These are phyloP conservation scores for Hexactinellida sp. DNA, from an alignment of 37 sponge, comb jelly and placozoan genomes.

Conservation along the genomic window DNA sequence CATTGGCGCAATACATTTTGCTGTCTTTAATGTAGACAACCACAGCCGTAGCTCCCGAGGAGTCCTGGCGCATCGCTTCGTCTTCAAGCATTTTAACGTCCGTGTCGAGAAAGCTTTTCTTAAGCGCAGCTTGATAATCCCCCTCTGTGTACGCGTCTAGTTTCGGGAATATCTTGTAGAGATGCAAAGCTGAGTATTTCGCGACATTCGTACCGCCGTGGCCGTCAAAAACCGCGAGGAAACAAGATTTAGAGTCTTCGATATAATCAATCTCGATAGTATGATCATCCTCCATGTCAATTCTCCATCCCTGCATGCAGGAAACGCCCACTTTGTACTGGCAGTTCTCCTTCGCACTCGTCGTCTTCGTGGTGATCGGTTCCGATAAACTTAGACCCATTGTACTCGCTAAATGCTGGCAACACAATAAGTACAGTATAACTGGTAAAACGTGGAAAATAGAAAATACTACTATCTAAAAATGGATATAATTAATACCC, in stretches of 20 bases:
- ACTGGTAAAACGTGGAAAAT: too few species aligned
- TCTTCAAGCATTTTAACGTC: constrained; percentile 36
- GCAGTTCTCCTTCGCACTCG: constrained; percentile 22
- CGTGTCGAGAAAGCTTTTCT: constrained; percentile 26
- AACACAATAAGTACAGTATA: too few species aligned
- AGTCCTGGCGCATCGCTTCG: constrained; percentile 16
- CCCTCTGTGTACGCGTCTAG: constrained; percentile 15
- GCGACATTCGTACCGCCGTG: constrained; percentile 47
- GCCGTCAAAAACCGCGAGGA: constrained; percentile 79
- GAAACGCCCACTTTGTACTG: constrained; percentile 49
- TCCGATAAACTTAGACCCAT: constrained; percentile 70
- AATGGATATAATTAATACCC: too few species aligned
- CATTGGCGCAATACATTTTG: constrained; percentile 72
- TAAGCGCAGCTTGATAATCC: constrained; percentile 24
- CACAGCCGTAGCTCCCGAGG: constrained; percentile 67
- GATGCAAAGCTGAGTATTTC: background rate
- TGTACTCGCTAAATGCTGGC: background rate
- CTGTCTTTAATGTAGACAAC: constrained; percentile 44
- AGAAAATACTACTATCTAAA: too few species aligned
- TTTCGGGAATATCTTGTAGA: background rate
- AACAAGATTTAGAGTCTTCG: constrained; percentile 34
- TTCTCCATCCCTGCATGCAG: constrained; percentile 75
- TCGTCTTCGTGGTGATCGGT: constrained; percentile 53
- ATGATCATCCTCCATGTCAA: constrained; percentile 77
- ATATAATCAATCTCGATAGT: constrained; percentile 20